Base-by-base conservation (phyloP, 2,888 invertebrate species). In the Beris morrisii region DNA sequence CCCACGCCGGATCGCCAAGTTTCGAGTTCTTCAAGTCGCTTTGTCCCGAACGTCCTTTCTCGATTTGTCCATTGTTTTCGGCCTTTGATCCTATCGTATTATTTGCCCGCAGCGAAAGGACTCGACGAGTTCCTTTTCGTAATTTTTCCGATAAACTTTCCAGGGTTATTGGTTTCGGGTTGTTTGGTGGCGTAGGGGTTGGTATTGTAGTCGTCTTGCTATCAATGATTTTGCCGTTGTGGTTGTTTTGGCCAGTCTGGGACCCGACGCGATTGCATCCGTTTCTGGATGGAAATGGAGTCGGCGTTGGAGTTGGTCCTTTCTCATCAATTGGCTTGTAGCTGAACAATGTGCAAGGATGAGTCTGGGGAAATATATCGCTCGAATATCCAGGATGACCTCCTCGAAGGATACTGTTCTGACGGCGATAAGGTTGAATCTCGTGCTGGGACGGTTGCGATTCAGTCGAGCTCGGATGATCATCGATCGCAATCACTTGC, bases 101-200 rank as follows among this genome's bases (percentile, higher is more conserved):
- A 13, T 63, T 67, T 6, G 59, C 50, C 4, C 64, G 55, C 13
- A 64, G 15, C 32, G 48, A 38, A 7, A 68, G 43, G 15, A 71
- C 68, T 61, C 58, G 64, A 50, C 65, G 64, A 4, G 69, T 71
- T 46, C 69, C 68, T 28, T 64, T 64, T 11, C 71, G 68, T 53
- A 71, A 65, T 58, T 69, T 70, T 55, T 70, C 68, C 31, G 71
- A 70, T n/a, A 71, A 64, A 46, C 65, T 71, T 52, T 66, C 69
- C 4, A 71, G 32, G 12, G 65, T 56, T 28, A 57, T 65, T 7
- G 57, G 57, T 31, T 46, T 55, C 5, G 56, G n/a, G 7, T 46
- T n/a, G 15, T 52, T 28, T 5, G 46, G 5, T n/a, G 31, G 13
- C 7, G 55, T 30, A 7, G 43, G 13, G 55, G 22, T 13, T n/a